Conservation (phyloP, 2,797 vertebrate species). For the Sebastes vulpes region DNA sequence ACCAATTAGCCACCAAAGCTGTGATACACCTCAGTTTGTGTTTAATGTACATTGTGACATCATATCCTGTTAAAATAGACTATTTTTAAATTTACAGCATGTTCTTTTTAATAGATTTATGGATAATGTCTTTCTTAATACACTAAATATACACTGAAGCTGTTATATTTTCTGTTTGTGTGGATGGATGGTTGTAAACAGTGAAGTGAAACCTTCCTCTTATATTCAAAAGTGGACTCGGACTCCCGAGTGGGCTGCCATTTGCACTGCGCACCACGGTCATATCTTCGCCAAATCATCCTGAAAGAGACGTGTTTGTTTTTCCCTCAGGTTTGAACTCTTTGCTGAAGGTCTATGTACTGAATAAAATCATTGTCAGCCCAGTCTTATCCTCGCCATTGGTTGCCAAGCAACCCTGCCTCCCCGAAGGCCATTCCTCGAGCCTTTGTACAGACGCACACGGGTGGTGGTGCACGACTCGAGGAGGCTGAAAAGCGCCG, state of each 20-base stretch:
- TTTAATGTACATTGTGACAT: neutral
- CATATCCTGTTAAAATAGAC: neutral
- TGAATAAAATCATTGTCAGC: slow-evolving; percentile 78
- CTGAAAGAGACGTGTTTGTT: slow-evolving; percentile 68
- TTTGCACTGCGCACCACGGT: slow-evolving; percentile 45
- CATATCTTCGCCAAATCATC: slow-evolving; percentile 59
- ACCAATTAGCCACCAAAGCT: slow-evolving; percentile 33
- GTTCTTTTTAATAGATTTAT: neutral
- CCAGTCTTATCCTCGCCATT: slow-evolving; percentile 69
- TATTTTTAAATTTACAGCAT: neutral
- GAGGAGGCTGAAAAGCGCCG: slow-evolving; percentile 53
- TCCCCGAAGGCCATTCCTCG: slow-evolving; percentile 81
- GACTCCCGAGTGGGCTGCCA: slow-evolving; percentile 59
- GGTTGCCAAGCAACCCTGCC: slow-evolving; percentile 86
- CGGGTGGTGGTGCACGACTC: slow-evolving; percentile 49
- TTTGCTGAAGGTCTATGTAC: slow-evolving; percentile 71
- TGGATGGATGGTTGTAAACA: neutral
- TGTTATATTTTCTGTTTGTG: neutral
- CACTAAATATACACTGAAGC: neutral
- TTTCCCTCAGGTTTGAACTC: slow-evolving; percentile 77
- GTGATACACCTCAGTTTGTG: slow-evolving; percentile 8
- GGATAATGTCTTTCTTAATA: neutral
- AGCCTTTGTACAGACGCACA: slow-evolving; percentile 67
- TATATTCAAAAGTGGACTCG: slow-evolving; percentile 16
- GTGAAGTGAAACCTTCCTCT: slow-evolving; percentile 3